Percentiles rank a stretch among this genome's conserved stretches.
phyloP scores from a whole-genome alignment of 2,888 invertebrate species.

The Acleris sparsana region DNA sequence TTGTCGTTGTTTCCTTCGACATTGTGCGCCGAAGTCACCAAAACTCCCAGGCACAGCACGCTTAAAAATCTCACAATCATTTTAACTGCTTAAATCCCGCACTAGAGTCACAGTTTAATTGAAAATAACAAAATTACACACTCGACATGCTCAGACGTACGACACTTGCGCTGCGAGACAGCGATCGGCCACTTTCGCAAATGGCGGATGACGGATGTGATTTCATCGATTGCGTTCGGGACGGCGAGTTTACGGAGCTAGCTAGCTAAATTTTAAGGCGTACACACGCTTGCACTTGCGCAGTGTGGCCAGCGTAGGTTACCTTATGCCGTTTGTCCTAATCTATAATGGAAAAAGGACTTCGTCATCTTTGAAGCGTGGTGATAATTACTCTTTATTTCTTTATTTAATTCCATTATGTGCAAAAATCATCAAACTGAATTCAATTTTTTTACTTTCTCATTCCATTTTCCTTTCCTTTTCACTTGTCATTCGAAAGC shows the following conservation, averaged over 20 bases:
- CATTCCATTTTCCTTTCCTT: no score
- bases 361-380: not conserved
- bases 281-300: not conserved
- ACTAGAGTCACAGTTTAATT: constrained; percentile 75
- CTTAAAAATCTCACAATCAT: constrained; percentile 83
- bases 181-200: constrained; percentile 78
- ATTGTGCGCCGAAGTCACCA: constrained; percentile 75
- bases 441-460: no score
- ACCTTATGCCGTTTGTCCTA: not conserved
- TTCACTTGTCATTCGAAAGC: no score
- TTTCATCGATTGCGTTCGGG: constrained; percentile 79
- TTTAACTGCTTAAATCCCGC: constrained; percentile 69
- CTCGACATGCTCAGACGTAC: constrained; percentile 70
- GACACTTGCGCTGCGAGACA: constrained; percentile 75
- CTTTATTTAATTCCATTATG: no score
- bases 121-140: constrained; percentile 73
- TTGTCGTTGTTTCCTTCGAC: constrained; percentile 79
- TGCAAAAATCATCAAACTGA: no score
- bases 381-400: no score
- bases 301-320: constrained; percentile 20
- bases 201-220: constrained; percentile 82
- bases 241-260: constrained; percentile 62
- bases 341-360: not conserved
- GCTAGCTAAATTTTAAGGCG: constrained; percentile 39
- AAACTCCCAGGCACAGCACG: constrained; percentile 79